phyloP scores from a whole-genome alignment of 2,113 vertebrate species.

The Phycodurus eques region DNA sequence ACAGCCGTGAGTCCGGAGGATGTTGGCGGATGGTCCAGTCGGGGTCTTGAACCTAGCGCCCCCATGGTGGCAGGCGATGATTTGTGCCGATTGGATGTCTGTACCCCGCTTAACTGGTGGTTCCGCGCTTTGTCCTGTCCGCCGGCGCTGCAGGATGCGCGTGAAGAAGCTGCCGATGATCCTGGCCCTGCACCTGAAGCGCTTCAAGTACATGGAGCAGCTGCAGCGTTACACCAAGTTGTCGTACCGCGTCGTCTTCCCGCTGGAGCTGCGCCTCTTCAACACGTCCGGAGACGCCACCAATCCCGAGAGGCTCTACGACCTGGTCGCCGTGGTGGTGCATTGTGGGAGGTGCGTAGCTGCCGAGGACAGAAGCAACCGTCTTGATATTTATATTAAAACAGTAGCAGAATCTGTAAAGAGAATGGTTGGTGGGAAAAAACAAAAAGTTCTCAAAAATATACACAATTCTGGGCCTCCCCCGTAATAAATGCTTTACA shows the following conservation, averaged over 20 bases:
- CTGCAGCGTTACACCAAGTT: slow-evolving; percentile 95
- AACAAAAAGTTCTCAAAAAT: too few relatives aligned
- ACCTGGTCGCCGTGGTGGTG: slow-evolving; percentile 92
- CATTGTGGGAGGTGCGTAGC: slow-evolving; percentile 89
- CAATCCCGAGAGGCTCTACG: slow-evolving; percentile 93
- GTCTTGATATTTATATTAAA: not conserved
- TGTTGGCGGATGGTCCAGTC: too few relatives aligned
- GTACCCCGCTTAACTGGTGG: not conserved
- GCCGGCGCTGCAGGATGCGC: slow-evolving; percentile 80
- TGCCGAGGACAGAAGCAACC: not conserved
- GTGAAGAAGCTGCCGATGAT: slow-evolving; percentile 98
- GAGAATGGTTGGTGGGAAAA: too few relatives aligned
- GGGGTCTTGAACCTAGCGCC: too few relatives aligned
- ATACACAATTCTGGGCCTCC: too few relatives aligned
- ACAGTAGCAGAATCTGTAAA: not conserved
- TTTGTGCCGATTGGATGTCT: not conserved
- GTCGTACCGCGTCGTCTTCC: slow-evolving; percentile 94
- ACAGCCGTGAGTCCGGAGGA: too few relatives aligned
- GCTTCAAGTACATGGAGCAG: slow-evolving; percentile 98
- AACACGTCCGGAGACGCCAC: slow-evolving; percentile 94
- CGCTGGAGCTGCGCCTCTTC: slow-evolving; percentile 93
- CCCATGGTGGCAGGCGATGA: too few relatives aligned
- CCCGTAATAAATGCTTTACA: too few relatives aligned
- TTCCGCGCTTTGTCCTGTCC: too few relatives aligned
- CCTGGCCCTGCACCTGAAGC: slow-evolving; percentile 91